Conservation (phyloP, 2,888 invertebrate genomes). For the Mesoligia furuncula region DNA sequence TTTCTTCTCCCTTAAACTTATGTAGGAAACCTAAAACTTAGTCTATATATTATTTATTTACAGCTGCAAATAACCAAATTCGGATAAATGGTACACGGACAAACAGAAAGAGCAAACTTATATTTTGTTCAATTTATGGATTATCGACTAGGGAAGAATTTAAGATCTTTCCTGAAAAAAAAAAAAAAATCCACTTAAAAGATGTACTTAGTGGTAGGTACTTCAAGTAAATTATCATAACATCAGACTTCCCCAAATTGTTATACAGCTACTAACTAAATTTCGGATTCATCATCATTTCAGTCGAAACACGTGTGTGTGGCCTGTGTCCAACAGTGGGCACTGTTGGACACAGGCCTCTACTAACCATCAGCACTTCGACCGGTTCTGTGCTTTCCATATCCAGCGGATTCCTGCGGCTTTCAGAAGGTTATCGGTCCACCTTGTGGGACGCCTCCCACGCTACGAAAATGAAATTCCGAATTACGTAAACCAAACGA, state of each 20-base stretch:
- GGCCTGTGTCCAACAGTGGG: no score
- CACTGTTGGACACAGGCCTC: not conserved
- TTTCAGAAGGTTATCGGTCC: not conserved
- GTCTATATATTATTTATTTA: not conserved
- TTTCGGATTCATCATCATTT: not conserved
- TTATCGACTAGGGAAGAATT: not conserved
- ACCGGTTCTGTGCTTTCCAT: not conserved
- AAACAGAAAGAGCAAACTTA: not conserved
- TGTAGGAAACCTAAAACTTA: not conserved
- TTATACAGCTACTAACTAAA: not conserved
- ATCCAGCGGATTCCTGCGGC: not conserved
- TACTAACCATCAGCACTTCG: not conserved
- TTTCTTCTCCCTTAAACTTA: no score
- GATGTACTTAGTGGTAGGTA: not conserved
- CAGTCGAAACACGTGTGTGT: not conserved
- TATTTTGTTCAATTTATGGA: not conserved
- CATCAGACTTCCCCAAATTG: not conserved
- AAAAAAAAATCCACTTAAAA: not conserved
- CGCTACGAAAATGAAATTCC: not conserved
- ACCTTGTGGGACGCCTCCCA: not conserved
- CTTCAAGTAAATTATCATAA: not conserved
- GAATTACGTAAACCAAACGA: not conserved
- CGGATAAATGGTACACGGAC: not conserved
- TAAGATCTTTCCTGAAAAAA: not conserved
- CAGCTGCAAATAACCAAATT: not conserved